Conservation (phyloP, 1,140 invertebrate genomes). For the Drosophila repleta region DNA sequence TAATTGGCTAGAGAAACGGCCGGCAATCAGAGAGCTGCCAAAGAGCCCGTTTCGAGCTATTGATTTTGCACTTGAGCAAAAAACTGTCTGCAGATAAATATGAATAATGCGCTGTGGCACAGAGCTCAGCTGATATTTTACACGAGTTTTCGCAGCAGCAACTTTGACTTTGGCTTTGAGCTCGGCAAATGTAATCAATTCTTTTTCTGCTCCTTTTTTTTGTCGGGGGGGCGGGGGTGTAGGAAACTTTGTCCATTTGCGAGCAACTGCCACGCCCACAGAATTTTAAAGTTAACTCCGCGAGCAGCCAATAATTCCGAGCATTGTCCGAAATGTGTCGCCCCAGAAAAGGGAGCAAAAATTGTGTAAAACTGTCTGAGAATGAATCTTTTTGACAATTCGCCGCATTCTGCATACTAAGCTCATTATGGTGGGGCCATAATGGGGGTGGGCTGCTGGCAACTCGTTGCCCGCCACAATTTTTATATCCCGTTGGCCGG, state of each 20-base stretch:
- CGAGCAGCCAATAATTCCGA: slow-evolving; percentile 25
- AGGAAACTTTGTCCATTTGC: slow-evolving; percentile 56
- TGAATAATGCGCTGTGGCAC: slow-evolving; percentile 21
- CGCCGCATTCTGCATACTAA: slow-evolving; percentile 76
- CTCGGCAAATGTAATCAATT: slow-evolving; percentile 71
- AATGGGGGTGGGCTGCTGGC: slow-evolving; percentile 18
- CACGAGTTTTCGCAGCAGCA: slow-evolving; percentile 8
- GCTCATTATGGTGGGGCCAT: slow-evolving; percentile 62
- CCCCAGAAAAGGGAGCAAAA: slow-evolving; percentile 13
- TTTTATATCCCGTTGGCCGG: slow-evolving; percentile 20
- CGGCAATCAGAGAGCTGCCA: slow-evolving; percentile 6
- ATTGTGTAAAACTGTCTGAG: slow-evolving; percentile 60
- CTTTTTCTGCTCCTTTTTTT: slow-evolving; percentile 27
- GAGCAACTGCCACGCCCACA: slow-evolving; percentile 22
- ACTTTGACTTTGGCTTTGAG: background rate
- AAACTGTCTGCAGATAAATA: slow-evolving; percentile 23
- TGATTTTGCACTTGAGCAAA: slow-evolving; percentile 14
- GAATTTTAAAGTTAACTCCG: slow-evolving; percentile 45
- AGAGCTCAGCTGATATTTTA: slow-evolving; percentile 4
- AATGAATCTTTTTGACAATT: slow-evolving; percentile 76
- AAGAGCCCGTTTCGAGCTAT: background rate
- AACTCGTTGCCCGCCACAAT: slow-evolving; percentile 41
- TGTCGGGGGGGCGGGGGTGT: too few relatives aligned
- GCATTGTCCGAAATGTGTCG: slow-evolving; percentile 17
- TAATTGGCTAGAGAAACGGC: slow-evolving; percentile 56